These are phyloP conservation scores for Myiagra hebetior DNA, from an alignment of 2,113 vertebrate species.

Conservation along the genomic window DNA sequence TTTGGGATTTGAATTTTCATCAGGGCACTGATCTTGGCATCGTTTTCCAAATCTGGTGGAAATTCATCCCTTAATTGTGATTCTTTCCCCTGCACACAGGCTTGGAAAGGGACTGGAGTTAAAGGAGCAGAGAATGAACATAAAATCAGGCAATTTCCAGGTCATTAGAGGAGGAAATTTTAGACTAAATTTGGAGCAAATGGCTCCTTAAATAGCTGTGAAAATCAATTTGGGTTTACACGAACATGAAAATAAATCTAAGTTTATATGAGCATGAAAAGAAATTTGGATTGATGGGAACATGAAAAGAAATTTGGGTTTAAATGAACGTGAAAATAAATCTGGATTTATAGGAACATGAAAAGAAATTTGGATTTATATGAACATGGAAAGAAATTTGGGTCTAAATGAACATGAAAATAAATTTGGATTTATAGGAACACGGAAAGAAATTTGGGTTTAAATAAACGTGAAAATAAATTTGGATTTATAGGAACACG, in stretches of 20 bases:
- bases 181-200: not conserved
- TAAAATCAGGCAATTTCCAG: not conserved
- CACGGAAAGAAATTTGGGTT: not conserved
- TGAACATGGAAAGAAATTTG: not conserved
- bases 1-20: not conserved
- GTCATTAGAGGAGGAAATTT: not conserved
- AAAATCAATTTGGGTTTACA: not conserved
- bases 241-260: not conserved
- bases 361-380: not conserved
- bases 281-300: not conserved
- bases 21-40: not conserved
- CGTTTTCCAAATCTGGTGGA: not conserved
- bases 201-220: not conserved
- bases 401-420: not conserved
- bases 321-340: not conserved
- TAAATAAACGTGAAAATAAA: not conserved
- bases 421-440: not conserved
- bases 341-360: not conserved
- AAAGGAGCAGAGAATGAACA: not conserved
- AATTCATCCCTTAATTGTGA: not conserved
- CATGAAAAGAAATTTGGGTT: not conserved
- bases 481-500: too few relatives aligned
- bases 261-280: fast-evolving
- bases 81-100: not conserved
- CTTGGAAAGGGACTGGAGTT: not conserved